phyloP scores from a whole-genome alignment of 2,113 vertebrate species.

The Callocephalon fimbriatum region DNA sequence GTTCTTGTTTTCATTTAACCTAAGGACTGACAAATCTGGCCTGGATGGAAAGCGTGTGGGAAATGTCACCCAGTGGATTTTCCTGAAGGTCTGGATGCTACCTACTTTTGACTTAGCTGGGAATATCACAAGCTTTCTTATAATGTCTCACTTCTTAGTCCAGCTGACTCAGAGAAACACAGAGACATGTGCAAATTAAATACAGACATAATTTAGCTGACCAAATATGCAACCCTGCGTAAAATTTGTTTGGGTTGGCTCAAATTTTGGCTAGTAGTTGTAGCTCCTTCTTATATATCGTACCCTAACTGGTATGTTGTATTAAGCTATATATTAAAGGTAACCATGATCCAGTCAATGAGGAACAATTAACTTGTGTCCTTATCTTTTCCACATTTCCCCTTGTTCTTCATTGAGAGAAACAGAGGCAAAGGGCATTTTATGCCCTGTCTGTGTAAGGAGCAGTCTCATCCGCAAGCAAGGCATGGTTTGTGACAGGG shows the following conservation, averaged over 20 bases:
- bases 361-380: neutral
- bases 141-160: neutral
- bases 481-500: neutral
- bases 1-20: neutral
- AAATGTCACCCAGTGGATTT: neutral
- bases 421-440: neutral
- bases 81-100: neutral
- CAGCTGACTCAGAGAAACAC: slow-evolving; percentile 22
- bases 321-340: neutral
- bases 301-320: neutral
- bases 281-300: neutral
- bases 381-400: neutral
- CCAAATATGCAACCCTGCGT: neutral
- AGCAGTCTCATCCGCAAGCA: neutral
- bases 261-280: neutral
- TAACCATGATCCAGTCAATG: neutral
- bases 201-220: neutral
- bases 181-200: slow-evolving; percentile 17
- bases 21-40: neutral
- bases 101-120: neutral
- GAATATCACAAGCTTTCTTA: neutral
- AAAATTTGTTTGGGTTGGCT: slow-evolving; percentile 37
- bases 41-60: neutral
- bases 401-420: neutral
- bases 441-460: neutral